phyloP scores from a whole-genome alignment of 2,888 invertebrate genomes.

The Epistrophe grossulariae region DNA sequence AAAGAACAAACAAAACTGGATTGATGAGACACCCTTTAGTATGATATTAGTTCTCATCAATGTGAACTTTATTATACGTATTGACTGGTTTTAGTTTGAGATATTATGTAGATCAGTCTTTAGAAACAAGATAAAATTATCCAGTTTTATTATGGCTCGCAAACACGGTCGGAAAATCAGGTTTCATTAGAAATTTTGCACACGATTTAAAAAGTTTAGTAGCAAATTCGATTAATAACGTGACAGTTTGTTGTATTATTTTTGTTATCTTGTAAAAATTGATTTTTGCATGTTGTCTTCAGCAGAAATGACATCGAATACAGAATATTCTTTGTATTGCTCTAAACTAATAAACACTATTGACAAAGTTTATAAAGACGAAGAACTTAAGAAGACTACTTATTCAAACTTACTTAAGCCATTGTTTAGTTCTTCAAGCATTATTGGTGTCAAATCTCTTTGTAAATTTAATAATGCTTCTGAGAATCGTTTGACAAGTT shows the following conservation, averaged over 20 bases:
- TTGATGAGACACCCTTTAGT: not conserved
- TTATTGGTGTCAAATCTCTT: not conserved
- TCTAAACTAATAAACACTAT: not conserved
- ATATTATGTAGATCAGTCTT: not conserved
- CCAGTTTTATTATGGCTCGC: not conserved
- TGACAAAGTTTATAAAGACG: not conserved
- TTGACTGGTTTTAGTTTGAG: not conserved
- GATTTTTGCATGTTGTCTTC: not conserved
- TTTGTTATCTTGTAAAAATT: not conserved
- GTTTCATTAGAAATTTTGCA: not conserved
- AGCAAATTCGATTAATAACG: not conserved
- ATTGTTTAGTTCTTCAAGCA: not conserved
- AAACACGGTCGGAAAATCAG: not conserved
- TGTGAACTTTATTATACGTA: not conserved
- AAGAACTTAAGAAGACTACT: not conserved
- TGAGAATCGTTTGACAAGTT: too few relatives aligned
- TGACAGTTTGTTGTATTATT: not conserved
- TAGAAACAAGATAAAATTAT: not conserved
- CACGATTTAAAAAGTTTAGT: not conserved
- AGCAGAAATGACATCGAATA: not conserved
- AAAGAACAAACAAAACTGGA: too few relatives aligned
- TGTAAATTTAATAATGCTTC: not conserved
- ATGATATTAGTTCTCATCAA: not conserved
- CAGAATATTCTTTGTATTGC: not conserved
- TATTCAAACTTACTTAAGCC: not conserved